Evolutionary conservation across 1,140 invertebrate species (phyloP).

Genomic region (Pectinophora gossypiella): DNA sequence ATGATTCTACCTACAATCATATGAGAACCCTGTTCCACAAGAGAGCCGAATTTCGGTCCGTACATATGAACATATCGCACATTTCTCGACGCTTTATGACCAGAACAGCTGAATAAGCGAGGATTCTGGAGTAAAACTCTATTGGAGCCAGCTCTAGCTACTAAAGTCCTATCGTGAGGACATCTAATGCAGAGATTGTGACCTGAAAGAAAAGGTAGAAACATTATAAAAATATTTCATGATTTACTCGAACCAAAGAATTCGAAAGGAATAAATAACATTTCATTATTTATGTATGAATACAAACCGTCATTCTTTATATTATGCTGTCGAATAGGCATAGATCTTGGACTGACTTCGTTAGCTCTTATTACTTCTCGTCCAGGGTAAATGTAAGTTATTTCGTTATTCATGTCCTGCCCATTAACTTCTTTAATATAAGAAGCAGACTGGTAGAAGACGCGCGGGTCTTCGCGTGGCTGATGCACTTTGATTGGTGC

Average conservation of each 20-base stretch:
- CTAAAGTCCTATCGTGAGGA: slow-evolving; percentile 51
- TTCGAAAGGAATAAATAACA: no score
- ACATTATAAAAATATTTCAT: no score
- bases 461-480: slow-evolving; percentile 56
- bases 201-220: no score
- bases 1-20: slow-evolving; percentile 38
- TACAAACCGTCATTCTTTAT: background rate
- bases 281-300: no score
- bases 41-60: slow-evolving; percentile 48
- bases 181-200: slow-evolving; percentile 41
- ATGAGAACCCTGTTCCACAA: slow-evolving; percentile 46
- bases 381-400: slow-evolving; percentile 43
- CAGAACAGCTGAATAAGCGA: slow-evolving; percentile 35
- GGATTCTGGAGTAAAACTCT: slow-evolving; percentile 41
- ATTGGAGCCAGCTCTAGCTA: slow-evolving; percentile 41
- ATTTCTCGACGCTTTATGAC: slow-evolving; percentile 31
- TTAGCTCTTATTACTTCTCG: slow-evolving; percentile 40
- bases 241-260: no score
- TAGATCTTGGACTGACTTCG: no score
- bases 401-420: slow-evolving; percentile 41
- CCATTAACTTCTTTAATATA: slow-evolving; percentile 53
- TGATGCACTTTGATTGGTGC: slow-evolving; percentile 38
- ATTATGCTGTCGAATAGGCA: background rate
- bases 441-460: slow-evolving; percentile 58
- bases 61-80: slow-evolving; percentile 37